These are phyloP conservation scores for Gouania willdenowi DNA, from an alignment of 2,797 vertebrate genomes.

Conservation along the genomic window DNA sequence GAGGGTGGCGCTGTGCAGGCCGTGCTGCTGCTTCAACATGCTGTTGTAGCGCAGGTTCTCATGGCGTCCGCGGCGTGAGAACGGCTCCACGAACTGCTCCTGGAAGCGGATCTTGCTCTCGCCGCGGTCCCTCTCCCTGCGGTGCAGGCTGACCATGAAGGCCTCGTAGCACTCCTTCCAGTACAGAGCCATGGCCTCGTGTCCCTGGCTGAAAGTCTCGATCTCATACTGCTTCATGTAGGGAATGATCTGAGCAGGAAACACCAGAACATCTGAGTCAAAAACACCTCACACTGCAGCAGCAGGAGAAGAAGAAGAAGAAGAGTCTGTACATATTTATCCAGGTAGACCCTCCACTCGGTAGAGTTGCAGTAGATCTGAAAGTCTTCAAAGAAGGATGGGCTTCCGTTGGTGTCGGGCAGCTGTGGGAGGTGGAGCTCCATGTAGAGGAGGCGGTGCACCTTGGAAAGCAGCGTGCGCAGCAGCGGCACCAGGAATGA, in stretches of 20 bases:
- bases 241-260: slow-evolving; percentile 84
- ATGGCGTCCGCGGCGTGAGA: slow-evolving; percentile 87
- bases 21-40: slow-evolving; percentile 89
- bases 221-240: slow-evolving; percentile 98
- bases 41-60: slow-evolving; percentile 95
- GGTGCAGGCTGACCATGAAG: slow-evolving; percentile 93
- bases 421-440: slow-evolving; percentile 91
- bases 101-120: slow-evolving; percentile 98
- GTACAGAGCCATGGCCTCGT: slow-evolving; percentile 89
- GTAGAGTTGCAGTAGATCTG: slow-evolving; percentile 89
- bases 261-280: background rate
- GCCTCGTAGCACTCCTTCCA: slow-evolving; percentile 96
- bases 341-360: slow-evolving; percentile 95
- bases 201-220: slow-evolving; percentile 86
- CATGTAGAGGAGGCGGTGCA: slow-evolving; percentile 95
- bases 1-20: slow-evolving; percentile 79
- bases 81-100: slow-evolving; percentile 93
- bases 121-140: slow-evolving; percentile 87
- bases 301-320: too few relatives aligned
- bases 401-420: slow-evolving; percentile 90
- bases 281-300: background rate
- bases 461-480: slow-evolving; percentile 91
- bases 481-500: slow-evolving; percentile 92
- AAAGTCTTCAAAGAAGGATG: slow-evolving; percentile 97
- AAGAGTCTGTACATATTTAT: slow-evolving; percentile 98